Evolutionary conservation across 2,113 vertebrate species (phyloP).

Genomic region (Gadus macrocephalus): DNA sequence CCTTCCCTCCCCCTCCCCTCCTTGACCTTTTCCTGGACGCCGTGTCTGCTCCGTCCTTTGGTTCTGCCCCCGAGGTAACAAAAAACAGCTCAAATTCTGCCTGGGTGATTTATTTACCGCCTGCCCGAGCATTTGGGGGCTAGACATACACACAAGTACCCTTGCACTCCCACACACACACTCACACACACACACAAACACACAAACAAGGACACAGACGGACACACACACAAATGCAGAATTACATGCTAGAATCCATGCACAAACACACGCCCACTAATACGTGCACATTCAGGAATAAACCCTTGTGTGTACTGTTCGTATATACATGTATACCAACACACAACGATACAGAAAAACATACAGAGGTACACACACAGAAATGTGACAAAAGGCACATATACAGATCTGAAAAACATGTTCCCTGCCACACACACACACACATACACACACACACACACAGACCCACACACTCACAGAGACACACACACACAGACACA

Average conservation of each 20-base stretch:
- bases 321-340: no score
- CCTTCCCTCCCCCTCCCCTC: conserved; percentile 40
- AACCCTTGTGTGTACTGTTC: no score
- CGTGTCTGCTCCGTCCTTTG: conserved; percentile 56
- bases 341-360: no score
- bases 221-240: not conserved
- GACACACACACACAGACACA: no score
- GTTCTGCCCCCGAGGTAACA: conserved; percentile 47
- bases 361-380: no score
- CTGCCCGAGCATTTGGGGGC: conserved; percentile 13
- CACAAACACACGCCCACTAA: not conserved
- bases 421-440: no score
- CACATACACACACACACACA: no score
- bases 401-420: no score
- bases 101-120: conserved; percentile 66
- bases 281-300: not conserved
- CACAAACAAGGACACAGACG: not conserved
- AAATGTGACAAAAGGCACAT: no score
- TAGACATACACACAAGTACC: not conserved
- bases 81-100: conserved; percentile 48
- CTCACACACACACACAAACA: not conserved
- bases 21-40: conserved; percentile 65
- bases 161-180: conserved; percentile 12
- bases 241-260: not conserved
- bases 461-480: no score